Conservation (phyloP, 2,113 vertebrate genomes). For the Tichodroma muraria region DNA sequence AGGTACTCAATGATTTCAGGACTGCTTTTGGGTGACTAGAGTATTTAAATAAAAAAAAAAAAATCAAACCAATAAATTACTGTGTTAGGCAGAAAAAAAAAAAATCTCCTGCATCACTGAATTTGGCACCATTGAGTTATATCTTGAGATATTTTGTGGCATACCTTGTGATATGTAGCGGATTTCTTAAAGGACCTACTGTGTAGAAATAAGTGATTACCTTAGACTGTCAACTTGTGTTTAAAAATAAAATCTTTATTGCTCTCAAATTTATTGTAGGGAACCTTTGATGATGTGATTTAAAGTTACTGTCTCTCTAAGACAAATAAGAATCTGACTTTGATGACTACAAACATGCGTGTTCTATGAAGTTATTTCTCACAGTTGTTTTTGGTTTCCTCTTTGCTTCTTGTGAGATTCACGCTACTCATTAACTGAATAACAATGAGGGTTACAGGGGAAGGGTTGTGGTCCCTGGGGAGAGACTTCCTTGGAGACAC, state of each 20-base stretch:
- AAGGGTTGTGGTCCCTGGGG: background rate
- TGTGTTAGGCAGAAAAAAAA: background rate
- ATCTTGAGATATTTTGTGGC: background rate
- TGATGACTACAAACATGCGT: accelerated
- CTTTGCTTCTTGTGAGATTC: background rate
- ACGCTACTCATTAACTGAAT: background rate
- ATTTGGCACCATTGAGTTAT: background rate
- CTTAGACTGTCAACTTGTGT: background rate
- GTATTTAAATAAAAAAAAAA: background rate
- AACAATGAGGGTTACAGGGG: background rate
- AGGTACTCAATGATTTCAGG: background rate
- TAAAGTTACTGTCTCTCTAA: background rate
- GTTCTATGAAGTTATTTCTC: background rate
- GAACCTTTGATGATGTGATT: background rate
- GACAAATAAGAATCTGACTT: background rate
- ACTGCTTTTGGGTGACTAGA: background rate
- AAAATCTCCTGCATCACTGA: background rate
- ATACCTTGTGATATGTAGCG: background rate
- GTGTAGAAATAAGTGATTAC: background rate
- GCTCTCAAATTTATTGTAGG: background rate
- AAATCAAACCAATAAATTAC: background rate
- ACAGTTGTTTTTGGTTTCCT: background rate
- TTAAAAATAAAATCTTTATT: background rate
- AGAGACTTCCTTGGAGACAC: background rate
- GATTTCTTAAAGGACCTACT: background rate